Evolutionary conservation across 2,113 vertebrate genomes (phyloP), one percentile per base, ranked within the genome.

Genomic region (Chlorocebus sabaeus): DNA sequence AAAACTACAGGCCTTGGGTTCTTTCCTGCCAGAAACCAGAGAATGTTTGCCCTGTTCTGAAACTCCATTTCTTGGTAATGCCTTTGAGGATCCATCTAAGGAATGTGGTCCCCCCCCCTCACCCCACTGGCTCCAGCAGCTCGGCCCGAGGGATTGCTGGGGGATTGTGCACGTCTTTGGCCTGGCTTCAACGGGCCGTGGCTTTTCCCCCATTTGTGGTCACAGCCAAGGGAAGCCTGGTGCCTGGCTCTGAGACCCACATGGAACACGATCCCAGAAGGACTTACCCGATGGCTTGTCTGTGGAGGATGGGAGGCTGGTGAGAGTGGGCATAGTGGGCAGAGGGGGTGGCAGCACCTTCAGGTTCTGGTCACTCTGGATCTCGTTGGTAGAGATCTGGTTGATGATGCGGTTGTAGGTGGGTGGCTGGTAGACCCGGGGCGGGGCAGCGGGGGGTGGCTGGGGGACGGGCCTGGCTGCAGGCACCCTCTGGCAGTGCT

Each of bases 341-440:
- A 99, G 98, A 25, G 99, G 98, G 9, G 99, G 99, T 10, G 99
- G 99, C 35, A 99, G 98, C 97, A 98, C 99, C 98, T 99, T 99
- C 83, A 99, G 98, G 96, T 99, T 99, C 98, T 99, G 99, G 97
- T 99, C 99, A 27, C 99, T 99, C 97, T 99, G 99, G 98, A 99
- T 99, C 98, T 99, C 99, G 0, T 99, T 99, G 98, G 99, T 99
- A 67, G 99, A 99, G 98, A 99, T 99, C 97, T 99, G 99, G 89
- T 99, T 99, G 97, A 98, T 99, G 78, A 99, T 99, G 25, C 99
- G 99, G 96, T 99, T 99, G 81, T 99, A 99, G 55, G 98, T 98
- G 52, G 99, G 99, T 12, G 99, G 99, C 95, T 99, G 99, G 97
- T 99, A 99, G 64, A 99, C 98, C 61, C 98, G 98, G 94, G 98